phyloP scores from a whole-genome alignment of 2,113 vertebrate species.

The Origma solitaria region DNA sequence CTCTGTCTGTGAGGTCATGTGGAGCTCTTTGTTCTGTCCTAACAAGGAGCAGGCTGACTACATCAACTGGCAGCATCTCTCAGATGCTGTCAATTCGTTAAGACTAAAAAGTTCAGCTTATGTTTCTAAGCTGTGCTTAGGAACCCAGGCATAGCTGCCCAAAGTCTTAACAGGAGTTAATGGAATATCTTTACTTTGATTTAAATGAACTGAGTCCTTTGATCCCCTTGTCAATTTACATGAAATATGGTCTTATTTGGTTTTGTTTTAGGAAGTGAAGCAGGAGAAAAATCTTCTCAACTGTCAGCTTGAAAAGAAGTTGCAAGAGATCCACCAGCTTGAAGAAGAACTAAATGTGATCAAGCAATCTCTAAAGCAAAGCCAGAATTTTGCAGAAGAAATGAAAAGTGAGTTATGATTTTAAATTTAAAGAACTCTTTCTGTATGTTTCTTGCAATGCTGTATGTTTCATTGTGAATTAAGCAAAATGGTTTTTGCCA shows the following conservation, averaged over 20 bases:
- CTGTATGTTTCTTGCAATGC: background rate
- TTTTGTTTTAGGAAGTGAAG: slow-evolving; percentile 75
- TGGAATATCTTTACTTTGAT: background rate
- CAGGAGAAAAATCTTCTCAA: slow-evolving; percentile 72
- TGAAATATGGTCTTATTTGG: background rate
- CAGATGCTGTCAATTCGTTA: background rate
- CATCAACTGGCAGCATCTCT: background rate
- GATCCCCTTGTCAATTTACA: background rate
- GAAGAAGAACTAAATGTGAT: slow-evolving; percentile 77
- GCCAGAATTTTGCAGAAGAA: slow-evolving; percentile 77
- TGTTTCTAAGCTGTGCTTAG: background rate
- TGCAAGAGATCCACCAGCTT: slow-evolving; percentile 68
- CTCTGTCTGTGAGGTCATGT: background rate
- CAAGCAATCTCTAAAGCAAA: slow-evolving; percentile 76
- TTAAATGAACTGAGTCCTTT: background rate
- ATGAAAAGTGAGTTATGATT: slow-evolving; percentile 75
- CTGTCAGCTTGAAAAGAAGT: slow-evolving; percentile 76
- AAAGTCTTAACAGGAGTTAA: background rate
- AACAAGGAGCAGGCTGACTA: background rate
- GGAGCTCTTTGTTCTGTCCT: background rate
- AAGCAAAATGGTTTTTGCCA: background rate
- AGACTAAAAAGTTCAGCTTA: background rate
- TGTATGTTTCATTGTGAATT: background rate
- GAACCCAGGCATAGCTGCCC: background rate
- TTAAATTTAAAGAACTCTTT: background rate